Base-by-base conservation (phyloP, 2,888 invertebrate species). In the Diogma glabrata region DNA sequence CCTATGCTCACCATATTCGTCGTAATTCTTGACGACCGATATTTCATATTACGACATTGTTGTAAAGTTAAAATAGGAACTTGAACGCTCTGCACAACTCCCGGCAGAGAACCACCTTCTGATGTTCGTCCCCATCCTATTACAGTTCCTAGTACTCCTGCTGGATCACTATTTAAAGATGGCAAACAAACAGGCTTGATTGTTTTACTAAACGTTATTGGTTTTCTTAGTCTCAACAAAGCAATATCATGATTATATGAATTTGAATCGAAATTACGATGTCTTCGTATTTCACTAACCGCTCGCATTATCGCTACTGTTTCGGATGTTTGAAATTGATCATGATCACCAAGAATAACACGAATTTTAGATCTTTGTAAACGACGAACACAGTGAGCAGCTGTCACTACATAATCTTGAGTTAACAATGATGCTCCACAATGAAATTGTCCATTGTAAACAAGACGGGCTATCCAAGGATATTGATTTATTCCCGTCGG, bases 221-320 rank as follows among this genome's bases (percentile, higher is more conserved):
- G 81, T 64, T 87, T 88, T 24, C 88, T 72, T 16, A 90, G 68
- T 60, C 81, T 82, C 17, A 90, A 70, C 50, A 90, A 68, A 0
- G 89, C 89, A 49, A 90, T 86, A 63, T 90, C 89, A 64, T 90
- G 88, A 67, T 89, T 89, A 64, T 87, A 90, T 0, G 87, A 83
- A 61, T 87, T 84, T 3, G 85, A 79, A 65, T 90, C 87, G 65
- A 90, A 90, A 67, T 85, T 86, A 49, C 85, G 76, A 61, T 90
- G 89, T 19, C 85, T 76, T 47, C 87, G 81, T 51, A 90, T 79
- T 28, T 83, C 74, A 20, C 85, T 79, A 14, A 90, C 87, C 0
- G 86, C 85, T 54, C 89, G 73, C 82, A 88, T 88, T 60, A 87
- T 81, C 14, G 88, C 86, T 4, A 80, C 77, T 8, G 84, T 82